These are phyloP conservation scores for Fregetta grallaria DNA, from an alignment of 2,113 vertebrate genomes.

Conservation along the genomic window DNA sequence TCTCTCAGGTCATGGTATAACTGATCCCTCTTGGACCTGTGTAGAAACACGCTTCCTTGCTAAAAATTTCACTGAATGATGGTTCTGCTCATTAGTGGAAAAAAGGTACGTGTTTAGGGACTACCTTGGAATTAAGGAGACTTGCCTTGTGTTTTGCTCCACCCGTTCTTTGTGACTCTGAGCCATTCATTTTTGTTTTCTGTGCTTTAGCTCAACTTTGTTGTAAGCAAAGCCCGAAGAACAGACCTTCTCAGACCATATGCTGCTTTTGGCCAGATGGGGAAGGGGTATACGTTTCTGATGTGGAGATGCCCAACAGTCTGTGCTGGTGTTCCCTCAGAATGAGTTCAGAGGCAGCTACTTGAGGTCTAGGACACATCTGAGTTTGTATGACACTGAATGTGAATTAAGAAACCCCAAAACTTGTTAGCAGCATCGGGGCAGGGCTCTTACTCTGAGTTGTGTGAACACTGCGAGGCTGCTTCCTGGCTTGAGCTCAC, in stretches of 20 bases:
- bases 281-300: not conserved
- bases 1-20: not conserved
- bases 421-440: not conserved
- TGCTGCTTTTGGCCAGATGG: not conserved
- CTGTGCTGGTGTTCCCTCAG: not conserved
- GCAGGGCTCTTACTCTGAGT: not conserved
- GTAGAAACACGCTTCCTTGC: not conserved
- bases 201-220: not conserved
- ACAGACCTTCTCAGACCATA: not conserved
- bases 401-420: not conserved
- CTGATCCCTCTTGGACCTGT: not conserved
- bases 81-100: not conserved
- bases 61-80: not conserved
- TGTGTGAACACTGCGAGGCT: not conserved
- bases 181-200: not conserved
- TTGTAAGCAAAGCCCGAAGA: not conserved
- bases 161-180: not conserved
- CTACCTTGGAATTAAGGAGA: not conserved
- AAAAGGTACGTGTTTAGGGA: not conserved
- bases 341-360: not conserved
- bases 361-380: not conserved
- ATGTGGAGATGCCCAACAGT: not conserved
- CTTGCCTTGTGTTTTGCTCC: not conserved
- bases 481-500: not conserved
- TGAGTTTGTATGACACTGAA: not conserved